Conservation (phyloP, 53 echinoderm and acorn worm species). For the Glandiceps talaboti region DNA sequence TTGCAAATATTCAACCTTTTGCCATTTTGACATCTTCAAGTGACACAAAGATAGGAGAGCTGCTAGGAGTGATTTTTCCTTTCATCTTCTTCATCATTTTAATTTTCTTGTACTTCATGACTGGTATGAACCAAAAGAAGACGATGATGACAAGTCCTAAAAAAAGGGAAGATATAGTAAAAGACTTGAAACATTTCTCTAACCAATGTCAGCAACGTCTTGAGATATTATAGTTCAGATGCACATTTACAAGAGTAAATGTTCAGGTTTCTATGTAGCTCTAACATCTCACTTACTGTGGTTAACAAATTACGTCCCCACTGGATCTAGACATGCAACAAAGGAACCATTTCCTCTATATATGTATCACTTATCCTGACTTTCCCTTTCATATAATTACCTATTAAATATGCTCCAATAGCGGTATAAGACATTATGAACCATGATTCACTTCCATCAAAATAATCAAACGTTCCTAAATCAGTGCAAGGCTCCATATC, state of each 20-base stretch:
- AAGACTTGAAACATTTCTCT: no score
- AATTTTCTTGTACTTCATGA: neutral
- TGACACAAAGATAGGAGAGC: neutral
- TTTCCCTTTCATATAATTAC: no score
- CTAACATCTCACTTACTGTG: no score
- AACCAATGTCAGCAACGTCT: no score
- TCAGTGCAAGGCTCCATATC: constrained; percentile 67
- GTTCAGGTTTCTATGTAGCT: no score
- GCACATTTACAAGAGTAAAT: no score
- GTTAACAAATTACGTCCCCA: no score
- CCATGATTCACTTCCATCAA: constrained; percentile 64
- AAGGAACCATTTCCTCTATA: no score
- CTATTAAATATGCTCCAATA: constrained; percentile 44
- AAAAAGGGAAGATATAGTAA: no score
- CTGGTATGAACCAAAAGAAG: neutral
- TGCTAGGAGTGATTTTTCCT: neutral
- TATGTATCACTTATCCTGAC: no score
- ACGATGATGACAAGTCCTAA: neutral
- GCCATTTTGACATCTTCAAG: neutral
- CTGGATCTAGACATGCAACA: no score
- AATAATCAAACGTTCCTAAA: constrained; percentile 69
- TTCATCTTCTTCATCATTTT: neutral
- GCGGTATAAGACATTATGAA: constrained; percentile 59
- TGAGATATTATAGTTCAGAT: no score
- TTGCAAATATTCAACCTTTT: neutral